These are phyloP conservation scores for Philhelius pedissequus DNA, from an alignment of 2,888 invertebrate species.

Conservation along the genomic window DNA sequence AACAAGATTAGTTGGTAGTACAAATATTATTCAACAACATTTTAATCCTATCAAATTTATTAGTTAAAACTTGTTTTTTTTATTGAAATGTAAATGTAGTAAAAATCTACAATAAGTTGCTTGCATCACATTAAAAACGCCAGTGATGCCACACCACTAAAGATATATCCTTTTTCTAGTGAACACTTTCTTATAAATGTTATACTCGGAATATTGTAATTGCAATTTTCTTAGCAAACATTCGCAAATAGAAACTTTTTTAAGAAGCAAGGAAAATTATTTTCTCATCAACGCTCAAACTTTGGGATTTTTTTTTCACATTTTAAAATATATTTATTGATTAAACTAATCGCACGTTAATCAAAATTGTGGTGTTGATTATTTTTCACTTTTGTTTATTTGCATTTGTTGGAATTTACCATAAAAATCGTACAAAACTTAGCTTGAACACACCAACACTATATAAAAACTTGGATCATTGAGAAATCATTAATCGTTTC, in stretches of 20 bases:
- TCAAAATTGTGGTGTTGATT: neutral
- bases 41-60: neutral
- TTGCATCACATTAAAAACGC: neutral
- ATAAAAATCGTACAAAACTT: neutral
- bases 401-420: neutral
- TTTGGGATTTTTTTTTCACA: neutral
- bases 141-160: neutral
- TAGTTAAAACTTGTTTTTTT: neutral
- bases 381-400: neutral
- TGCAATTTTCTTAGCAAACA: neutral
- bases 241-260: neutral
- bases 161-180: neutral
- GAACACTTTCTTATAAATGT: no score
- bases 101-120: neutral
- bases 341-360: neutral
- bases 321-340: neutral
- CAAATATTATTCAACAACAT: neutral
- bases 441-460: neutral
- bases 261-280: neutral
- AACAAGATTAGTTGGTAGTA: neutral
- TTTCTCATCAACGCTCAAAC: neutral
- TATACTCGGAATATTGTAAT: neutral
- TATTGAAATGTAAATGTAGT: no score
- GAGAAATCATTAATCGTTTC: slow-evolving; percentile 16
- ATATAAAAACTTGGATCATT: neutral